These are phyloP conservation scores for Nemoura dubitans DNA, from an alignment of 2,888 invertebrate genomes.

Conservation along the genomic window DNA sequence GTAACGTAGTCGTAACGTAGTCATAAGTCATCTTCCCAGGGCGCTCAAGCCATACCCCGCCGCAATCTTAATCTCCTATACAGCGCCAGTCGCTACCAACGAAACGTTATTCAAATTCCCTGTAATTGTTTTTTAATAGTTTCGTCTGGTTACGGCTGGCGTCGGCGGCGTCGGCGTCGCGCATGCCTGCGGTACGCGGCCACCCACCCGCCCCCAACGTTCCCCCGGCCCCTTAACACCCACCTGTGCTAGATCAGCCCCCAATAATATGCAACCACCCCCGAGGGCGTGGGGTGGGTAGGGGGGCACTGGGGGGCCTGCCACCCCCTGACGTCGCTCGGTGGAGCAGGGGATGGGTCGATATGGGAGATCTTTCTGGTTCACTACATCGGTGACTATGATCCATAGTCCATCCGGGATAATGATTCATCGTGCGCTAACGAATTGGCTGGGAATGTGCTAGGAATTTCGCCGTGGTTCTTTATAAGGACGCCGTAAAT, in stretches of 20 bases:
- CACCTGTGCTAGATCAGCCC: constrained; percentile 12
- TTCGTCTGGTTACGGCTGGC: neutral
- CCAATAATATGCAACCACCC: constrained; percentile 7
- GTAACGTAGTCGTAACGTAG: too few relatives aligned
- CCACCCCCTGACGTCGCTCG: constrained; percentile 12
- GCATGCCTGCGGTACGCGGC: neutral
- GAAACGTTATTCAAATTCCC: neutral
- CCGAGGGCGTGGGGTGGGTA: neutral
- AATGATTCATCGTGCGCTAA: neutral
- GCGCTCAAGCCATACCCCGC: neutral
- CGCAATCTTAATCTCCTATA: neutral
- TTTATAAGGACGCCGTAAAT: neutral
- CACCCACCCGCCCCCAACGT: neutral
- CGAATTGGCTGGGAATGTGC: neutral
- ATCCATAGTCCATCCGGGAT: neutral
- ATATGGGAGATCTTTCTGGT: constrained; percentile 7
- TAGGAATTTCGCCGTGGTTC: neutral
- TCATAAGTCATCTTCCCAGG: too few relatives aligned
- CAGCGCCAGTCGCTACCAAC: neutral
- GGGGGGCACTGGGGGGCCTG: neutral
- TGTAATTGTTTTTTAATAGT: constrained; percentile 12
- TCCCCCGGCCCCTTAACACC: neutral
- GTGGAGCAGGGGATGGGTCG: neutral
- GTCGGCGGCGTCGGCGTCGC: neutral
- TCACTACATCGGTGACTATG: neutral